A percentile compares a stretch with the other conserved stretches of the same genome.
These are phyloP conservation scores for Cremastinae sp. DNA, from an alignment of 2,888 invertebrate genomes.

Conservation along the genomic window DNA sequence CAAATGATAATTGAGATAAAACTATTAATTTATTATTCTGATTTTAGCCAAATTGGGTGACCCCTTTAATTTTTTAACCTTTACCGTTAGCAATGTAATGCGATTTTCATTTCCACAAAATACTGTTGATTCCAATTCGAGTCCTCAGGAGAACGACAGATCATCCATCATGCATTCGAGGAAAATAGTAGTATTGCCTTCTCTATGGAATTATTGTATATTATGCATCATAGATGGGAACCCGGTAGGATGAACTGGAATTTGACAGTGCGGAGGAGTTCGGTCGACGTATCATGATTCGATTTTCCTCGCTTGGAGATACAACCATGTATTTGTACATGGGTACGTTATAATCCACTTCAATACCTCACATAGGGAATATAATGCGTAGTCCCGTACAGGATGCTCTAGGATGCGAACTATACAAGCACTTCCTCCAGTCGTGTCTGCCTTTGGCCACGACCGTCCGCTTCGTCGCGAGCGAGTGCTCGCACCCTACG, in stretches of 20 bases:
- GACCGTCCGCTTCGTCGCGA: constrained; percentile 61
- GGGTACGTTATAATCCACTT: constrained; percentile 17
- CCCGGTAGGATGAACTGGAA: not conserved
- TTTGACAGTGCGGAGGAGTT: constrained; percentile 33
- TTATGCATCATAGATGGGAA: not conserved
- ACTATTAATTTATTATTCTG: no score
- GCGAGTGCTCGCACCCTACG: constrained; percentile 65
- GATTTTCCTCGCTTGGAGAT: constrained; percentile 26
- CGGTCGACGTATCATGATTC: constrained; percentile 39
- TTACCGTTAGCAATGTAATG: no score
- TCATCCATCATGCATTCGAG: not conserved
- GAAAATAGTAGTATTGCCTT: not conserved
- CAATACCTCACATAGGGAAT: constrained; percentile 44
- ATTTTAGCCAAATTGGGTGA: no score
- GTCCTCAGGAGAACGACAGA: not conserved
- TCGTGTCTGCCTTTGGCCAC: constrained; percentile 66
- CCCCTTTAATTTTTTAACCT: no score
- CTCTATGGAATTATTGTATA: not conserved
- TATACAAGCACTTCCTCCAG: constrained; percentile 75
- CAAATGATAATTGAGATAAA: no score
- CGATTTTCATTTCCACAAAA: no score
- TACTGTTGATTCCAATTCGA: no score
- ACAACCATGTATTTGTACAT: constrained; percentile 14
- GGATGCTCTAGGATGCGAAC: constrained; percentile 76
- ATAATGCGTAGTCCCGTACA: constrained; percentile 60